Evolutionary conservation across 1,140 invertebrate species (phyloP), one percentile per base, ranked within the genome.

Genomic region (Zaprionus ghesquierei): DNA sequence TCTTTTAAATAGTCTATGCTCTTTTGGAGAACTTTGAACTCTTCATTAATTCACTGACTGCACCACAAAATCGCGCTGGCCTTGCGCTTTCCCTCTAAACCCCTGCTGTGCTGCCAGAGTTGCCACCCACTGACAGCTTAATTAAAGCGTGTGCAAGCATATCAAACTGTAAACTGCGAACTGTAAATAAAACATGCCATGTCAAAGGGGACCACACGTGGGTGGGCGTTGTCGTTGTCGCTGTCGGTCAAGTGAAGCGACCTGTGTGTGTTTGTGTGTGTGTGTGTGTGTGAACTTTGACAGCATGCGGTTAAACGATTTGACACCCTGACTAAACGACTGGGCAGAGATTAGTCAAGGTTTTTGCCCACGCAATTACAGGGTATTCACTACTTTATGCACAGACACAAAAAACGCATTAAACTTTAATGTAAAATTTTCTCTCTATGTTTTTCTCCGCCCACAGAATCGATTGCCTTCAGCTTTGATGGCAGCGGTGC

Each of bases 401-500:
- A n/a, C 23, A 31, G 5, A n/a, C 23, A 22, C 20, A 29, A 38
- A 38, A 25, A 10, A n/a, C 5, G 3, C 15, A 46, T 13, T 8
- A 18, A 50, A 71, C n/a, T 44, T 5, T 23, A 27, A 63, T 25
- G 49, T 51, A 29, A n/a, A 60, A 60, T 63, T 51, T 18, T 18
- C 12, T 20, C 20, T n/a, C 22, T 22, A 12, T 25, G 31, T 12
- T 12, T 20, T 13, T 0, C 18, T 10, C 15, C 5, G 6, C 62
- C 71, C 76, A 10, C 64, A 86, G 82, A 87, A 54, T 65, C 82
- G 41, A 79, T 86, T 49, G 66, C 61, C 29, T 70, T 76, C 29
- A 72, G 75, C 75, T 51, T 72, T 35, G 82, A 79, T 59, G 80
- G 80, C 68, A 91, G 79, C 73, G 86, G 86, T 15, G 79, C 55